Percentiles rank a stretch among this genome's conserved stretches.
phyloP scores from a whole-genome alignment of 1,140 invertebrate species.

The Pararge aegeria region DNA sequence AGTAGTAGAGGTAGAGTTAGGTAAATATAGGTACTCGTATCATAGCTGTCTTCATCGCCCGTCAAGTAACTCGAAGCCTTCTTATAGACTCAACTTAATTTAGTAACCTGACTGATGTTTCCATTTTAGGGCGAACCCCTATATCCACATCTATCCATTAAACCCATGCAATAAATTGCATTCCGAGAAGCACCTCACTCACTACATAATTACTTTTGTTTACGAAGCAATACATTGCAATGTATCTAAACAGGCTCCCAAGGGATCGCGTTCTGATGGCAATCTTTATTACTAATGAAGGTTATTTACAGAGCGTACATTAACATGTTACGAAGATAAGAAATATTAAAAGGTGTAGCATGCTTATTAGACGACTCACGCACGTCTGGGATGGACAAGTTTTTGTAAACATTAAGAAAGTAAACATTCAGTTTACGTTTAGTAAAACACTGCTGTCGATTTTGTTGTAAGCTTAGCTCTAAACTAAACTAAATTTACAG shows the following conservation, averaged over 20 bases:
- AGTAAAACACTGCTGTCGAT: too few species aligned
- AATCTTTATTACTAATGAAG: constrained; percentile 44
- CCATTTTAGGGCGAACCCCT: too few species aligned
- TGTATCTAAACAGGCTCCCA: constrained; percentile 21
- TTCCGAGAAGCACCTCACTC: background rate
- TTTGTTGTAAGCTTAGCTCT: too few species aligned
- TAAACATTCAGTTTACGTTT: too few species aligned
- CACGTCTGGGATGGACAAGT: background rate
- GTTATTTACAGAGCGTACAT: constrained; percentile 36
- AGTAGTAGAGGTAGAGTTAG: too few species aligned
- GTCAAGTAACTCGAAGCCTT: too few species aligned
- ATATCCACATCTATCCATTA: too few species aligned
- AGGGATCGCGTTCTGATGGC: constrained; percentile 24
- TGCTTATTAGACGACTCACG: constrained; percentile 15
- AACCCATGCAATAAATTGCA: background rate
- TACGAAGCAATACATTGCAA: constrained; percentile 10
- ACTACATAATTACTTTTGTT: background rate
- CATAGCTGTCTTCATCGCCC: too few species aligned
- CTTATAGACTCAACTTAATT: too few species aligned
- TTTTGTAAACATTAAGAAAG: background rate
- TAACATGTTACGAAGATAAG: constrained; percentile 28
- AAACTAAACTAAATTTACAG: too few species aligned
- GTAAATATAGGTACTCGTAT: too few species aligned
- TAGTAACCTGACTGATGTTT: too few species aligned
- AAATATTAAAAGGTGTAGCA: constrained; percentile 26